These are phyloP conservation scores for Lasioglossum oenotherae DNA, from an alignment of 2,888 invertebrate species.

Conservation along the genomic window DNA sequence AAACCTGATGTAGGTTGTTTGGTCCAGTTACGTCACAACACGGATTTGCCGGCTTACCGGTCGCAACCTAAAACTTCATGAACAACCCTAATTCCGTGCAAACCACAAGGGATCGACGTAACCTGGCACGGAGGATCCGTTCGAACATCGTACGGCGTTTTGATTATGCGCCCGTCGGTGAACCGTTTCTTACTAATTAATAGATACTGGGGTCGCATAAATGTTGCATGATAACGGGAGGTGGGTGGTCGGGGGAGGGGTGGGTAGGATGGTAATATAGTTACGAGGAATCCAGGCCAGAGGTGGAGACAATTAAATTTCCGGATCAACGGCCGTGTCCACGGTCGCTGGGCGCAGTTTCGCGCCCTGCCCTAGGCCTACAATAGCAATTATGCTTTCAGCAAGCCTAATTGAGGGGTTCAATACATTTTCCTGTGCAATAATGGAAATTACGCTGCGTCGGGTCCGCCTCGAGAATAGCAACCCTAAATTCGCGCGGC, in stretches of 20 bases:
- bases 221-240: slow-evolving; percentile 35
- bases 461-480: slow-evolving; percentile 19
- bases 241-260: not conserved
- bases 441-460: slow-evolving; percentile 45
- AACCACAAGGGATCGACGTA: not conserved
- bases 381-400: slow-evolving; percentile 54
- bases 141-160: slow-evolving; percentile 17
- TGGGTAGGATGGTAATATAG: slow-evolving; percentile 25
- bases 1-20: slow-evolving; percentile 4
- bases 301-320: slow-evolving; percentile 47
- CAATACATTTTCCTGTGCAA: slow-evolving; percentile 52
- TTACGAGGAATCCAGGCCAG: slow-evolving; percentile 46
- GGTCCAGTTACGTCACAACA: slow-evolving; percentile 2
- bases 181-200: slow-evolving; percentile 45
- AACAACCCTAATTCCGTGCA: not conserved
- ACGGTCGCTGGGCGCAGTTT: slow-evolving; percentile 19
- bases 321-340: slow-evolving; percentile 51
- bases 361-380: slow-evolving; percentile 36
- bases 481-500: slow-evolving; percentile 17
- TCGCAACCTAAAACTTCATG: slow-evolving; percentile 11
- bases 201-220: slow-evolving; percentile 25
- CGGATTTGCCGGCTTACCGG: slow-evolving; percentile 12
- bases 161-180: slow-evolving; percentile 21
- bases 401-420: slow-evolving; percentile 42
- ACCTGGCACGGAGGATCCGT: not conserved